Base-by-base conservation (phyloP, 1,140 invertebrate species). In the Popillia japonica region DNA sequence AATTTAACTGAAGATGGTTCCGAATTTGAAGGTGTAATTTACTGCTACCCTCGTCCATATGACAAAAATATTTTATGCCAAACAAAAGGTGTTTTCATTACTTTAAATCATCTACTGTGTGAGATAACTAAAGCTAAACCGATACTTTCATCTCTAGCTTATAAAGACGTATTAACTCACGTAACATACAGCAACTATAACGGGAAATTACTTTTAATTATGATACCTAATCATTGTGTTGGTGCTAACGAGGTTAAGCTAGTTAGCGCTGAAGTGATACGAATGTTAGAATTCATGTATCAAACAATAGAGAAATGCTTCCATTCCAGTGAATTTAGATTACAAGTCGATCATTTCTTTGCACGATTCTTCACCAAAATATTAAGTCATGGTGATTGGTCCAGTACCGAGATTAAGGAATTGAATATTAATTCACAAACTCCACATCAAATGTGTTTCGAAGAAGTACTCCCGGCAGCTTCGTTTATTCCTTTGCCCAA, bases 401-500 rank as follows among this genome's bases (percentile, higher is more conserved):
- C 79, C 9, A 85, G 82, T 41, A 79, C 80, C 0, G 77, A 85
- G 61, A 80, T 83, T 23, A 80, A 73, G 6, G 42, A 80, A 23
- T 20, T 23, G 23, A 40, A 34, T 27, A 14, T 22, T 2, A 34
- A 41, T 73, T 40, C 68, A 75, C 41, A 78, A 20, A 22, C 27
- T 40, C 77, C 34, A 48, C 42, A 34, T 64, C 61, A 78, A 22
- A 78, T 48, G 72, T 76, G 82, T 23, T 87, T 88, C 80, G 87
- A 88, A 80, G 82, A 84, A n/a, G 22, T 87, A 1, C 79, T 88
- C 79, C 80, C 83, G 14, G 89, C 89, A 55, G 90, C 90, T 42
- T 89, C 90, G 82, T 87, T 87, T 72, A 86, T 94, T 48, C 89
- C 90, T n/a, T 84, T 95, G 72, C 93, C 94, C 2, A 90, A 92